phyloP scores from a whole-genome alignment of 1,140 invertebrate genomes.

The Neomicropteryx cornuta region DNA sequence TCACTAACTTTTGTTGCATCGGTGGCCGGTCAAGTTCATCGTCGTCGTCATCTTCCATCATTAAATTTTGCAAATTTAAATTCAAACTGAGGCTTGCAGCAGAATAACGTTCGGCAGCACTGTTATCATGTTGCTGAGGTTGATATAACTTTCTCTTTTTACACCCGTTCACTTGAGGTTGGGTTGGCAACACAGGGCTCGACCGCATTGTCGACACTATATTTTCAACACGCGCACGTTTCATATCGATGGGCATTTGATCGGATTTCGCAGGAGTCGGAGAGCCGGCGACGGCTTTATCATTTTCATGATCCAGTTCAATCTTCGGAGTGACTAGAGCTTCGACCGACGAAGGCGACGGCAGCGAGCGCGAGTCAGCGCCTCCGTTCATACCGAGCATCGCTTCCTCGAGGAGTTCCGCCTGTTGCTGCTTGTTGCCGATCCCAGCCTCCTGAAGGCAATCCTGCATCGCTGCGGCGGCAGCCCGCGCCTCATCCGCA shows the following conservation, averaged over 20 bases:
- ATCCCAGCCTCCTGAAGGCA: conserved; percentile 43
- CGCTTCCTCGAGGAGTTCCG: conserved; percentile 42
- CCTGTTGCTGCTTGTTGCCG: conserved; percentile 39
- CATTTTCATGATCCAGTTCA: conserved; percentile 52
- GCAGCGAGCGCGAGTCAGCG: conserved; percentile 56
- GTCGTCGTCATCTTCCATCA: conserved; percentile 55
- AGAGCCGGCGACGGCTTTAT: conserved; percentile 42
- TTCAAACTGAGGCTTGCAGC: conserved; percentile 37
- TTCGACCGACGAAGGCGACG: conserved; percentile 50
- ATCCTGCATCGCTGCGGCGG: conserved; percentile 43
- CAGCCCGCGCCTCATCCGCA: conserved; percentile 47
- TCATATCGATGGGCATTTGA: conserved; percentile 55
- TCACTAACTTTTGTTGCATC: conserved; percentile 70
- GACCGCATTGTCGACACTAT: conserved; percentile 87
- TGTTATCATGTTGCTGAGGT: conserved; percentile 82
- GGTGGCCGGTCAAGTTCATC: conserved; percentile 64
- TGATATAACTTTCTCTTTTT: conserved; percentile 96
- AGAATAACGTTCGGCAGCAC: conserved; percentile 54
- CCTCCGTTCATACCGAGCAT: conserved; percentile 48
- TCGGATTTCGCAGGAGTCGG: conserved; percentile 38
- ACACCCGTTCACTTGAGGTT: conserved; percentile 73
- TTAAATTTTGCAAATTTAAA: conserved; percentile 30
- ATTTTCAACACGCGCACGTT: conserved; percentile 87
- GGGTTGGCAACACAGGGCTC: conserved; percentile 55
- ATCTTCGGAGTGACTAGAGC: conserved; percentile 45